These are phyloP conservation scores for Lateolabrax maculatus DNA, from an alignment of 2,797 vertebrate species.

Conservation along the genomic window DNA sequence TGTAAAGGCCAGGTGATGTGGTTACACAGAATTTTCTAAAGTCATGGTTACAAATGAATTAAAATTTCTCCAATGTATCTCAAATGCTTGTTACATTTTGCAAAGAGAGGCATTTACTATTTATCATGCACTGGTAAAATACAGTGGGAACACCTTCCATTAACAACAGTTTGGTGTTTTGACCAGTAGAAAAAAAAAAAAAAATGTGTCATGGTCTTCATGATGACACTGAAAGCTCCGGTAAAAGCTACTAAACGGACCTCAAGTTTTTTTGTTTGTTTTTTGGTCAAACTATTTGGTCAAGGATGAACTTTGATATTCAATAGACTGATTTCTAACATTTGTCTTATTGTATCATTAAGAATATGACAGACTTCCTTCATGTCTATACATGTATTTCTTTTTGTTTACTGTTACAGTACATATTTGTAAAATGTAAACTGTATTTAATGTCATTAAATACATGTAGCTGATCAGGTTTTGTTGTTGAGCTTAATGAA, in stretches of 20 bases:
- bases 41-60: background rate
- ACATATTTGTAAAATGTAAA: conserved; percentile 35
- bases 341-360: background rate
- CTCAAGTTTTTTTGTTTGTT: background rate
- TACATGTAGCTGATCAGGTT: conserved; percentile 6
- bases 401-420: conserved; percentile 4
- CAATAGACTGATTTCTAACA: conserved; percentile 6
- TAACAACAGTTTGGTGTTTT: background rate
- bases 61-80: background rate
- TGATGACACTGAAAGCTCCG: background rate
- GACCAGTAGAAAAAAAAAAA: background rate
- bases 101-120: conserved; percentile 7
- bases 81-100: conserved; percentile 17
- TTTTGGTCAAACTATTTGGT: background rate
- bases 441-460: conserved; percentile 51
- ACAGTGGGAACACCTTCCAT: background rate
- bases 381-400: conserved; percentile 6
- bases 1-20: background rate
- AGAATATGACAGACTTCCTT: background rate
- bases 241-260: background rate
- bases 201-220: background rate
- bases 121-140: background rate
- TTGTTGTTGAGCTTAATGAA: background rate
- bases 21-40: conserved; percentile 1
- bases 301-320: background rate